These are phyloP conservation scores for Macrophya alboannulata DNA, from an alignment of 2,888 invertebrate species.

Conservation along the genomic window DNA sequence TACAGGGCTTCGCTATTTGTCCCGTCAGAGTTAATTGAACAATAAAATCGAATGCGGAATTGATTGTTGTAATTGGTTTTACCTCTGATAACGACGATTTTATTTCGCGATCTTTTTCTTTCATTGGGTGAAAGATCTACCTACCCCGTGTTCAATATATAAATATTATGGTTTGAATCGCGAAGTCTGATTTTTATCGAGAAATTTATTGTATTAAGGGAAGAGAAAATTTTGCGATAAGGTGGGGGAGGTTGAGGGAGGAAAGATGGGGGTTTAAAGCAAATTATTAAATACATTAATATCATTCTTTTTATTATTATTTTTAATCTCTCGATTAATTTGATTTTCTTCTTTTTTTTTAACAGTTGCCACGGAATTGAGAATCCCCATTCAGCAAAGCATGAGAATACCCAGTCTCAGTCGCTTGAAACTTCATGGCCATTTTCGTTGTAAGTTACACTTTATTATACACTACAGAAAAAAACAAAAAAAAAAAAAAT, in stretches of 20 bases:
- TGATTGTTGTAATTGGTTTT: not conserved
- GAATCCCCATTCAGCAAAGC: slow-evolving; percentile 77
- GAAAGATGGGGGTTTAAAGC: not conserved
- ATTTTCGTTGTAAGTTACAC: slow-evolving; percentile 77
- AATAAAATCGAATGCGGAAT: not conserved
- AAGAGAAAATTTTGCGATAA: not conserved
- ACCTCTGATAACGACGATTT: not conserved
- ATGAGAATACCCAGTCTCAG: slow-evolving; percentile 78
- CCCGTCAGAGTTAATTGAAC: not conserved
- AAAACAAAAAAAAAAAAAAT: not conserved
- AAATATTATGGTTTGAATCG: not conserved
- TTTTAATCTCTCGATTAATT: slow-evolving; percentile 13
- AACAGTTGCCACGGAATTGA: slow-evolving; percentile 78
- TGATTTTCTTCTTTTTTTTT: slow-evolving; percentile 48
- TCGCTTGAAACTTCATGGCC: slow-evolving; percentile 79
- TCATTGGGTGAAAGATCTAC: not conserved
- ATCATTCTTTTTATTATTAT: not conserved
- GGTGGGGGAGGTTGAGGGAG: too few relatives aligned
- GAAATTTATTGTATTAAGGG: not conserved
- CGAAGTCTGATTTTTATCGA: slow-evolving; percentile 3
- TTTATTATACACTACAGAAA: slow-evolving; percentile 40
- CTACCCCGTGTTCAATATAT: not conserved
- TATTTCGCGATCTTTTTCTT: not conserved
- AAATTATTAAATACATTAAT: not conserved
- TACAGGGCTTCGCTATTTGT: not conserved